A percentile compares a stretch with the other conserved stretches of the same genome.
phyloP scores from a whole-genome alignment of 2,888 invertebrate species.

The Volucella inflata region DNA sequence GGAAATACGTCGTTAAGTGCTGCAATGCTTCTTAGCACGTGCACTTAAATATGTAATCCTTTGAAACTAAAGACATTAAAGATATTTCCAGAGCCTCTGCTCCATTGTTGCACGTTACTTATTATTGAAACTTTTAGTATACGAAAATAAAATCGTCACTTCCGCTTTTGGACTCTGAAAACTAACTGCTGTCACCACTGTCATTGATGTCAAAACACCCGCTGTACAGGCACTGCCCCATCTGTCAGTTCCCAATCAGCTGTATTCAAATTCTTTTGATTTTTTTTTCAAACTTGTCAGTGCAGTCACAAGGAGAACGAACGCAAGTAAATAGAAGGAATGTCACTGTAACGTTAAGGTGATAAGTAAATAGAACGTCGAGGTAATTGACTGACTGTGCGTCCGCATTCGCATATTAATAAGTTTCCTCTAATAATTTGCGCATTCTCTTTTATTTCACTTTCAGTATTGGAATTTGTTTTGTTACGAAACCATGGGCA shows the following conservation, averaged over 20 bases:
- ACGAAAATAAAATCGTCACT: too few species aligned
- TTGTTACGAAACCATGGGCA: constrained; percentile 76
- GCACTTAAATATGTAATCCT: too few species aligned
- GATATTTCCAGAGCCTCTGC: too few species aligned
- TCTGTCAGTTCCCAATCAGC: not conserved
- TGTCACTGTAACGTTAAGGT: constrained; percentile 34
- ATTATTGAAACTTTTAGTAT: too few species aligned
- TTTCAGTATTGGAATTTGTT: not conserved
- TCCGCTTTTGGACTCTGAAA: too few species aligned
- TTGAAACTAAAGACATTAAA: too few species aligned
- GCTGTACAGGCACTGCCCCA: not conserved
- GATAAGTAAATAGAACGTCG: constrained; percentile 44
- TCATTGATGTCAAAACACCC: too few species aligned
- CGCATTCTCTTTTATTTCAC: not conserved
- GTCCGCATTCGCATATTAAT: not conserved
- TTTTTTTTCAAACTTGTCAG: not conserved
- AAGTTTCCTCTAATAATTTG: constrained; percentile 23
- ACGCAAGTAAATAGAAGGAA: constrained; percentile 6
- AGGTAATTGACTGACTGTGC: constrained; percentile 1
- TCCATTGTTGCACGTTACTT: too few species aligned
- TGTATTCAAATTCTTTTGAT: not conserved
- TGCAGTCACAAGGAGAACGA: constrained; percentile 24
- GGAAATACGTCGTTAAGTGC: too few species aligned
- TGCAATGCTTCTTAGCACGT: too few species aligned
- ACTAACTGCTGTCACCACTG: too few species aligned